These are phyloP conservation scores for Chondrilla cf. caribensis DNA, from an alignment of 37 sponge, comb jelly and placozoan genomes.

Conservation along the genomic window DNA sequence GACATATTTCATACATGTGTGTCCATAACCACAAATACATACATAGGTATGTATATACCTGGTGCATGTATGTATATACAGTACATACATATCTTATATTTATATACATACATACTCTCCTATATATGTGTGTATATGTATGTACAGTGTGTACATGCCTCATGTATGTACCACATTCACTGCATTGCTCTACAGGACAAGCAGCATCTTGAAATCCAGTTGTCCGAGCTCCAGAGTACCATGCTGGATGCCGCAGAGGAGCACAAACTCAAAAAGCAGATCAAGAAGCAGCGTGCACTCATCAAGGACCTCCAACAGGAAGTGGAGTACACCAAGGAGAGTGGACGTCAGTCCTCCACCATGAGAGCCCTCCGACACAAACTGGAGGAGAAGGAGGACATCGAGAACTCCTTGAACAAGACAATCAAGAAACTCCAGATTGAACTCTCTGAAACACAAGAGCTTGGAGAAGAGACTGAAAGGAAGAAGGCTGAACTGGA, in stretches of 20 bases:
- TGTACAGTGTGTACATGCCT: too few relatives aligned
- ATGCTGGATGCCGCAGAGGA: conserved; percentile 73
- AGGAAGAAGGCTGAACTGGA: conserved; percentile 70
- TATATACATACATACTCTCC: too few relatives aligned
- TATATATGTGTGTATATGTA: neutral
- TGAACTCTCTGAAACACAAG: conserved; percentile 55
- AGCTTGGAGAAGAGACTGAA: conserved; percentile 53
- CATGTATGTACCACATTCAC: too few relatives aligned
- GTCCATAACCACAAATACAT: too few relatives aligned
- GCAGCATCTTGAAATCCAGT: conserved; percentile 22
- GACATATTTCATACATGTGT: too few relatives aligned
- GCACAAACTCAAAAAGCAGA: conserved; percentile 69
- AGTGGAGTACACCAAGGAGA: neutral
- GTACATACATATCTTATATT: too few relatives aligned
- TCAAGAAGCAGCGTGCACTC: conserved; percentile 63
- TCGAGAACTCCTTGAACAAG: conserved; percentile 13
- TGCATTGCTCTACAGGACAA: neutral
- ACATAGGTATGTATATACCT: too few relatives aligned
- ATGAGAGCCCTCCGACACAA: conserved; percentile 22
- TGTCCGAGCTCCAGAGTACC: conserved; percentile 56
- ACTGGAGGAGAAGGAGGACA: conserved; percentile 25
- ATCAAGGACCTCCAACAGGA: conserved; percentile 36
- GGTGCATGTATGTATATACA: too few relatives aligned
- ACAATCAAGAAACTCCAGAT: conserved; percentile 61
- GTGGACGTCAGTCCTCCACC: neutral